Percentiles rank a stretch among this genome's conserved stretches.
These are phyloP conservation scores for Oncorhynchus kisutch DNA, from an alignment of 2,113 vertebrate species.

Conservation along the genomic window DNA sequence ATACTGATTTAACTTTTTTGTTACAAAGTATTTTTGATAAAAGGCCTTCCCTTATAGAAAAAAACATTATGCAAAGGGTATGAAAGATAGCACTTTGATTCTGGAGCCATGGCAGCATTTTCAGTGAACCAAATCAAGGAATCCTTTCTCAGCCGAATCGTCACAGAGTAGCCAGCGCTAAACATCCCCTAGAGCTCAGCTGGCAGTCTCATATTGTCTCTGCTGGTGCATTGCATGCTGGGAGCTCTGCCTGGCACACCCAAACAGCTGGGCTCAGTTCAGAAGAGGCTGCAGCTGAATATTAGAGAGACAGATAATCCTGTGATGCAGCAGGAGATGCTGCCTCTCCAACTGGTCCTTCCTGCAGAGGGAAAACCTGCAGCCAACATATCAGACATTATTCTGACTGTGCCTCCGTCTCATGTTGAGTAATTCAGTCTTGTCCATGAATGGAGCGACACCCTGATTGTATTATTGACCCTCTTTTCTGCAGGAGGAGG, in stretches of 20 bases:
- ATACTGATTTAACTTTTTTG: too few species aligned
- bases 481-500: constrained; percentile 86
- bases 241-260: constrained; percentile 55
- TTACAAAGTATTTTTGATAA: too few species aligned
- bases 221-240: constrained; percentile 66
- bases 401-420: constrained; percentile 30
- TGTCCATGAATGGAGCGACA: constrained; percentile 49
- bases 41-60: too few species aligned
- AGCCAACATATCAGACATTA: constrained; percentile 19
- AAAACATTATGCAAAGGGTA: too few species aligned
- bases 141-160: constrained; percentile 6
- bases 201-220: constrained; percentile 50
- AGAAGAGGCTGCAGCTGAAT: constrained; percentile 36
- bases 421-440: constrained; percentile 48
- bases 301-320: constrained; percentile 64
- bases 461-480: constrained; percentile 42
- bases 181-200: constrained; percentile 44
- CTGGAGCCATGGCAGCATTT: too few species aligned
- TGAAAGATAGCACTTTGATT: too few species aligned
- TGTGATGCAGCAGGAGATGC: constrained; percentile 45
- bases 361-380: constrained; percentile 13
- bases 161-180: constrained; percentile 1
- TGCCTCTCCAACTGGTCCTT: constrained; percentile 14
- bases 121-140: too few species aligned
- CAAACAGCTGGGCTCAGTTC: constrained; percentile 59